Conservation (phyloP, 2,797 vertebrate species). For the Molossus alvarezi region DNA sequence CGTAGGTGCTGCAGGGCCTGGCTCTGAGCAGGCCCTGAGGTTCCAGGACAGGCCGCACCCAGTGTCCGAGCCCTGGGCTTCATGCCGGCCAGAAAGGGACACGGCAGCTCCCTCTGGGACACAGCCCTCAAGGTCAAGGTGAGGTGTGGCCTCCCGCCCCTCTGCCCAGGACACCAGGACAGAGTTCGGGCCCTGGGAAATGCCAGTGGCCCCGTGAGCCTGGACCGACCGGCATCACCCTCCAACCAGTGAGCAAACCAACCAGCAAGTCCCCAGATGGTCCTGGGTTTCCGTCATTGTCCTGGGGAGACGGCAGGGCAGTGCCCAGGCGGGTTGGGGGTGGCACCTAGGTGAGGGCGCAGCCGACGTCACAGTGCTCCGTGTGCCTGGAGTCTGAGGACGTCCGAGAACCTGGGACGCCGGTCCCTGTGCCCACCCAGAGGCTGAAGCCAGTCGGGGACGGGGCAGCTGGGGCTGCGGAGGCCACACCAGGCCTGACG, state of each 20-base stretch:
- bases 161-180: neutral
- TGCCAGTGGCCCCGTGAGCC: neutral
- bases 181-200: neutral
- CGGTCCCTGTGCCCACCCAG: accelerated
- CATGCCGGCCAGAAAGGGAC: accelerated
- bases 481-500: accelerated
- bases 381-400: accelerated
- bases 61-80: accelerated
- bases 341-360: accelerated
- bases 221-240: neutral
- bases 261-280: accelerated
- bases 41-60: neutral
- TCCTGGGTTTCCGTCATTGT: accelerated
- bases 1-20: accelerated
- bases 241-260: neutral
- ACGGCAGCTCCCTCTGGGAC: neutral
- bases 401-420: accelerated
- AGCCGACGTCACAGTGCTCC: neutral
- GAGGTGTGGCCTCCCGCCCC: neutral
- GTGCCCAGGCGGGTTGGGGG: too few relatives aligned
- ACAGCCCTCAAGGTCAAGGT: neutral
- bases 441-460: accelerated
- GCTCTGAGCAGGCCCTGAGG: too few relatives aligned
- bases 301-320: neutral
- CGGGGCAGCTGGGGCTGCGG: too few relatives aligned